These are phyloP conservation scores for Cepphus grylle DNA, from an alignment of 2,113 vertebrate genomes.

Conservation along the genomic window DNA sequence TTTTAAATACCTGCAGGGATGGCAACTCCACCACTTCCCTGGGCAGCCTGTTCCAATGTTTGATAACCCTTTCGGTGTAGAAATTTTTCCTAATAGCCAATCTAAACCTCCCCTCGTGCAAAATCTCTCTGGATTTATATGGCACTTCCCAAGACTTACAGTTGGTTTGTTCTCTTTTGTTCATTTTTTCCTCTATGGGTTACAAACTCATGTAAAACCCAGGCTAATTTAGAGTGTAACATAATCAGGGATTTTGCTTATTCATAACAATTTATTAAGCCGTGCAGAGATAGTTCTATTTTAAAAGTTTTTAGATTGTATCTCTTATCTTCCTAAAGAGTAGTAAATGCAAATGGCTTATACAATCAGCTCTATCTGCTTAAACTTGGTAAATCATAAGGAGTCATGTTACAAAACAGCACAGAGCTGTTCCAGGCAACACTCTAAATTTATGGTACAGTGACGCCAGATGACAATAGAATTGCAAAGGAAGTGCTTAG, in stretches of 20 bases:
- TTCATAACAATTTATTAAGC: neutral
- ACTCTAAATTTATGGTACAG: neutral
- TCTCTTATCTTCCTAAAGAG: neutral
- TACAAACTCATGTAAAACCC: neutral
- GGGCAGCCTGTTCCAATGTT: neutral
- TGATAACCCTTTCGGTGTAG: neutral
- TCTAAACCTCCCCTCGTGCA: neutral
- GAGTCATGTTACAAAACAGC: neutral
- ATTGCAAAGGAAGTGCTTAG: conserved; percentile 25
- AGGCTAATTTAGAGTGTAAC: neutral
- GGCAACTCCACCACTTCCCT: neutral
- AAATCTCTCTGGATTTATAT: neutral
- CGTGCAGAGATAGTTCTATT: neutral
- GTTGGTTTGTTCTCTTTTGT: neutral
- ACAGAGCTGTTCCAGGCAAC: neutral
- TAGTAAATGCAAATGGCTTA: neutral
- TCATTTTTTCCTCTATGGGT: neutral
- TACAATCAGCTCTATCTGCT: neutral
- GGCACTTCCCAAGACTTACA: neutral
- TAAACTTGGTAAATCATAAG: neutral
- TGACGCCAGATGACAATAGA: conserved; percentile 24
- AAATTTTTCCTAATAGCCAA: neutral
- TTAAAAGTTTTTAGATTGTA: neutral
- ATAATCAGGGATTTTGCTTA: neutral
- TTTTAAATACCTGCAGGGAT: neutral